A percentile compares a stretch with the other conserved stretches of the same genome.
phyloP scores from a whole-genome alignment of 2,888 invertebrate species.

The Cerastoderma edule region DNA sequence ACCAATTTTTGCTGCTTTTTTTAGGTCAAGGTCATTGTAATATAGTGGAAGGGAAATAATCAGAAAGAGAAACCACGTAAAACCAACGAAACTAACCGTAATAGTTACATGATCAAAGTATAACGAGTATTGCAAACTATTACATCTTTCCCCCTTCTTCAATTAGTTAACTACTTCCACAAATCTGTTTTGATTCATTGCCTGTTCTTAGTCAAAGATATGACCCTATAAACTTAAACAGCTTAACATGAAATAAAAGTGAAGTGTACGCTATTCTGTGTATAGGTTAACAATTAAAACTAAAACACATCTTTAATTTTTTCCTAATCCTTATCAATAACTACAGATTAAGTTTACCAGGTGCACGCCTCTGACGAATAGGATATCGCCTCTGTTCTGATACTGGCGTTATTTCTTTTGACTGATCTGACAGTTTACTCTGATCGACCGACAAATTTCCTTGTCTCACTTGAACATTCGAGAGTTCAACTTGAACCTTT shows the following conservation, averaged over 20 bases:
- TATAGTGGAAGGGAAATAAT: too few species aligned
- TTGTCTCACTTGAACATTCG: not conserved
- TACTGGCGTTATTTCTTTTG: not conserved
- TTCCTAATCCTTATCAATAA: not conserved
- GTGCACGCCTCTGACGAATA: slow-evolving; percentile 1
- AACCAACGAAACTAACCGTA: too few species aligned
- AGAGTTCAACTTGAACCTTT: not conserved
- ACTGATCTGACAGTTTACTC: not conserved
- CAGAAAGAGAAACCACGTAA: too few species aligned
- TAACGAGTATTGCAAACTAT: too few species aligned
- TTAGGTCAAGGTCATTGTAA: too few species aligned
- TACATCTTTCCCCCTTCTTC: slow-evolving; percentile 16
- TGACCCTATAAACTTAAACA: too few species aligned
- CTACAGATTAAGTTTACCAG: slow-evolving; percentile 7
- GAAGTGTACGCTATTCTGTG: not conserved
- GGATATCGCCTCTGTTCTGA: slow-evolving; percentile 6
- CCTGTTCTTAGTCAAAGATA: too few species aligned
- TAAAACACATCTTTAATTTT: not conserved
- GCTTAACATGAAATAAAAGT: too few species aligned
- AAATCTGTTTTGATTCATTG: too few species aligned
- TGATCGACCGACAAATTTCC: not conserved
- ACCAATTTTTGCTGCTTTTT: too few species aligned
- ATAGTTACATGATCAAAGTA: too few species aligned
- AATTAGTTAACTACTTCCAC: too few species aligned
- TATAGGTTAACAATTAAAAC: not conserved